Evolutionary conservation across 2,113 vertebrate genomes (phyloP).

Genomic region (Perca flavescens): DNA sequence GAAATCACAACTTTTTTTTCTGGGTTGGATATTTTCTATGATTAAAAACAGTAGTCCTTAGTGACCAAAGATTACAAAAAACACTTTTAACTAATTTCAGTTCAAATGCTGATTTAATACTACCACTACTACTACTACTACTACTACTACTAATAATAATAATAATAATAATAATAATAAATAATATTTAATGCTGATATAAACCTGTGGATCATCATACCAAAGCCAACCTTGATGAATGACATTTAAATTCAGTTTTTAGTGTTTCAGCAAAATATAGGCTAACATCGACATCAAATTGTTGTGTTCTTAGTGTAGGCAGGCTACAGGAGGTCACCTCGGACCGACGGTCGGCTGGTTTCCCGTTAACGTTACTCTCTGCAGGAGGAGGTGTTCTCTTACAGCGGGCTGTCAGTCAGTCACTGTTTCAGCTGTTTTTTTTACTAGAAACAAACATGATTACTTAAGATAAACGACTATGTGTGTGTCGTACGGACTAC

Average conservation of each 20-base stretch:
- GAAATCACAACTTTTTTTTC: not conserved
- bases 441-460: not conserved
- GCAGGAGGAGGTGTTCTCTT: not conserved
- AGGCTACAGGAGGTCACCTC: not conserved
- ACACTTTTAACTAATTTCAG: not conserved
- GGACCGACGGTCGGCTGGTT: not conserved
- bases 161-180: too few relatives aligned
- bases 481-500: not conserved
- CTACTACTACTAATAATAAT: too few relatives aligned
- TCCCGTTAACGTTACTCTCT: not conserved
- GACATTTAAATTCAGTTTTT: not conserved
- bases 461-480: not conserved
- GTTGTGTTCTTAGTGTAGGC: too few relatives aligned
- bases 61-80: too few relatives aligned
- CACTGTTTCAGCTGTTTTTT: not conserved
- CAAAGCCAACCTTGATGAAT: not conserved
- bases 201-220: not conserved
- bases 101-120: not conserved
- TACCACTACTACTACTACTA: too few relatives aligned
- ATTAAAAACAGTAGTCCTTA: not conserved
- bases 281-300: not conserved
- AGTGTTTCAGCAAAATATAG: not conserved
- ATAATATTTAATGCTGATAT: not conserved
- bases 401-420: not conserved
- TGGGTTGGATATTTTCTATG: not conserved